Evolutionary conservation across 2,113 vertebrate species (phyloP).

Genomic region (Ptyas mucosa): DNA sequence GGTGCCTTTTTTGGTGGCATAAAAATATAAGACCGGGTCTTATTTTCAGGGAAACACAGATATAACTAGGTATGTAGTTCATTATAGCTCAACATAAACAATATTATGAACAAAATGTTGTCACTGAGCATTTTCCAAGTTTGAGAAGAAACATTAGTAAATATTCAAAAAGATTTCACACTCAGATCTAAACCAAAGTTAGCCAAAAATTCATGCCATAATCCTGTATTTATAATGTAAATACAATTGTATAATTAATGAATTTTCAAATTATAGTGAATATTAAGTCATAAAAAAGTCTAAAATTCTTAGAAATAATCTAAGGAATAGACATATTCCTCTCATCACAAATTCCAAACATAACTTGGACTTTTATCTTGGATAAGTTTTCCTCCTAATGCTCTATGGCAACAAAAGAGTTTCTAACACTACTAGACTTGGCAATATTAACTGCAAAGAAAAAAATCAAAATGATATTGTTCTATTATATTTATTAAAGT

Average conservation of each 20-base stretch:
- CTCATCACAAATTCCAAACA: constrained; percentile 17
- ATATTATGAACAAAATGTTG: constrained; percentile 27
- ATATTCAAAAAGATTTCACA: constrained; percentile 19
- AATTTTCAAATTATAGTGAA: constrained; percentile 50
- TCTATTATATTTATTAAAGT: background rate
- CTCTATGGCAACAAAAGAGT: constrained; percentile 45
- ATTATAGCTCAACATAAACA: constrained; percentile 15
- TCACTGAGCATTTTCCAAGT: constrained; percentile 31
- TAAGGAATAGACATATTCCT: constrained; percentile 37
- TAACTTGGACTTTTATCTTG: constrained; percentile 34
- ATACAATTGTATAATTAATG: constrained; percentile 45
- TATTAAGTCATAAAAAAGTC: constrained; percentile 54
- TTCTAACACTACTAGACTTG: constrained; percentile 27
- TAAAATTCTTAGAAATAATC: constrained; percentile 40
- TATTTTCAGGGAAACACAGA: no score
- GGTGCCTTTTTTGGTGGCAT: no score
- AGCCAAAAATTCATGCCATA: constrained; percentile 35
- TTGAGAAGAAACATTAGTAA: constrained; percentile 34
- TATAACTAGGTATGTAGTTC: background rate
- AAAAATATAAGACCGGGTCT: no score
- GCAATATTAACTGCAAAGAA: constrained; percentile 37
- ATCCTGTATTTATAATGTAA: constrained; percentile 41
- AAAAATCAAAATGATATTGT: background rate
- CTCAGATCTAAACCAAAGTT: constrained; percentile 3
- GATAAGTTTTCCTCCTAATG: constrained; percentile 41